These are phyloP conservation scores for Oreohelix idahoensis DNA, from an alignment of 1,140 invertebrate species.

Conservation along the genomic window DNA sequence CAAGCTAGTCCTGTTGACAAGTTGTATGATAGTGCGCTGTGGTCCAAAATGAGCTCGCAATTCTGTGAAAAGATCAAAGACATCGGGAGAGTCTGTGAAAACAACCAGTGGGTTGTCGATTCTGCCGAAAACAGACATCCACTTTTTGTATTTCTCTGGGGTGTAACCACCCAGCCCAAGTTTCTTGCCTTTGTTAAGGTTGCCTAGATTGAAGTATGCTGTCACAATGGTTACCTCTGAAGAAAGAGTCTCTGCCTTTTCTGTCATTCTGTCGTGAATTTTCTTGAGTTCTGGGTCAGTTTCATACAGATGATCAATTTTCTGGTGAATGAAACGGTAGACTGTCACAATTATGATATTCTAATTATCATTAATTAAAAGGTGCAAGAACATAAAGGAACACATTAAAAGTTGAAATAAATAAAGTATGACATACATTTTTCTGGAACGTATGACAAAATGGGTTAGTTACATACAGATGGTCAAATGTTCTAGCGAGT, in stretches of 20 bases:
- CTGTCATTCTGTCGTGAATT: conserved; percentile 39
- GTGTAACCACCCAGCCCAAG: conserved; percentile 43
- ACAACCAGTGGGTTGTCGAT: conserved; percentile 57
- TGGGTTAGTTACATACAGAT: no score
- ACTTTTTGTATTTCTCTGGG: conserved; percentile 49
- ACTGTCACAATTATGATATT: no score
- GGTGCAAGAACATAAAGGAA: no score
- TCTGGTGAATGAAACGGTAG: conserved; percentile 26
- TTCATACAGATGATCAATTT: conserved; percentile 35
- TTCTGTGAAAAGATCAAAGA: conserved; percentile 41
- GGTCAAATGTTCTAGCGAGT: no score
- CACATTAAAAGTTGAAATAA: no score
- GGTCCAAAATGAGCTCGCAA: conserved; percentile 41
- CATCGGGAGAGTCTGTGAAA: conserved; percentile 54
- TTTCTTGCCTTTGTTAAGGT: conserved; percentile 50
- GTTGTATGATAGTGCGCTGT: conserved; percentile 49
- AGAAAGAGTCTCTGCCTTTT: conserved; percentile 5
- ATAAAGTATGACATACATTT: no score
- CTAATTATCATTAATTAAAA: no score
- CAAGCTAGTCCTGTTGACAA: conserved; percentile 52
- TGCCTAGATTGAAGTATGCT: conserved; percentile 59
- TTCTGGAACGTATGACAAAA: no score
- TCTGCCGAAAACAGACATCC: conserved; percentile 57
- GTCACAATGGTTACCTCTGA: conserved; percentile 59
- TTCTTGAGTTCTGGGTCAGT: conserved; percentile 33